Evolutionary conservation across 1,140 invertebrate species (phyloP), one percentile per base, ranked within the genome.

Genomic region (Pachypeltis micranthus): DNA sequence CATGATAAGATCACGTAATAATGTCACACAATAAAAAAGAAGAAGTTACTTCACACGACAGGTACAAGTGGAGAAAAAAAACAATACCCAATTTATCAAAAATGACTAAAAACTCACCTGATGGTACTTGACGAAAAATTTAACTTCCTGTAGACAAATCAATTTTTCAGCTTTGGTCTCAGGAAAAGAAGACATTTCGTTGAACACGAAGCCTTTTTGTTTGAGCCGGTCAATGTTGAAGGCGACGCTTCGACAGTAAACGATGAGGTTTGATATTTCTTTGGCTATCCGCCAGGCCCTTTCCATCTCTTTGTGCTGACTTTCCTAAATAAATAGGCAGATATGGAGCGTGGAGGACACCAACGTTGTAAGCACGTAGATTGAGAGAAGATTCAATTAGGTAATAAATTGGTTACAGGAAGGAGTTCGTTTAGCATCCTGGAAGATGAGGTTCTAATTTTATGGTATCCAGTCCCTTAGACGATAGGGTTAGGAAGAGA

Each of bases 131-230:
- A 93, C 68, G 68, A 96, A 93, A 69, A 90, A 88, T 31, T 81
- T 78, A 64, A 80, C 85, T 70, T 91, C 87, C 69, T 85, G 84
- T 71, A 87, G 85, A 68, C 85, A 87, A 70, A 95, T 88, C 26
- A 89, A 79, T 71, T 93, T 91, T 70, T 96, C 92, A 1, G 92
- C 91, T 77, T 96, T 96, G 0, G 86, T 91, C 78, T 98, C 95
- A 0, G 93, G 88, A 71, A 97, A 96, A 1, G 93, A 96, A 31
- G 91, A 95, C 93, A 98, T 97, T 75, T 98, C 93, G 55, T 70
- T 67, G 73, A 85, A 92, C 19, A 89, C 78, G 72, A 88, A 86
- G 2, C 83, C 83, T 65, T 84, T 84, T 24, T 74, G 76, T 55
- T 77, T 78, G 16, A 86, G 72, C 67, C 80, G 74, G 2, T 90